Conservation (phyloP, 2,888 invertebrate genomes). For the Polietes domitor region DNA sequence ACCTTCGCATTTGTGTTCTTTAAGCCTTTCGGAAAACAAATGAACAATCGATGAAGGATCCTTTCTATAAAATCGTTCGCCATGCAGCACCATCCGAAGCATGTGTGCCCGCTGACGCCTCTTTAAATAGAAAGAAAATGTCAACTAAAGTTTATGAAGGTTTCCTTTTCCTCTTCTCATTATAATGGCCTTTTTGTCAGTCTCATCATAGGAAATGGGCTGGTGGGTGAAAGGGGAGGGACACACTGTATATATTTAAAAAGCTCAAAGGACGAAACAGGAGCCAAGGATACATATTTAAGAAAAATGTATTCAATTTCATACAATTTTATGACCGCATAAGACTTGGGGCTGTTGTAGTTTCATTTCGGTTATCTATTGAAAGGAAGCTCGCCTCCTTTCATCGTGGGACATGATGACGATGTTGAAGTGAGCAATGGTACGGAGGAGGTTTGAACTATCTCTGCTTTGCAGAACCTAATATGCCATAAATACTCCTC, state of each 20-base stretch:
- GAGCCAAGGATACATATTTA: background rate
- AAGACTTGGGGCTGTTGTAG: background rate
- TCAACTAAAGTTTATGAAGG: conserved; percentile 30
- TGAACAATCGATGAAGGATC: background rate
- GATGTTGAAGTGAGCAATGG: background rate
- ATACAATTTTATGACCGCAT: background rate
- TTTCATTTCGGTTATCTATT: background rate
- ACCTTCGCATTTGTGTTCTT: too few species aligned
- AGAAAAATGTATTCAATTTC: conserved; percentile 12
- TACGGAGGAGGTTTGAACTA: background rate
- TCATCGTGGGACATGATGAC: background rate
- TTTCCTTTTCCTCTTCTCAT: background rate
- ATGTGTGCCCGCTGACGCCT: background rate
- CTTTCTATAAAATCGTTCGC: background rate
- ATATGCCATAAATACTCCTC: background rate
- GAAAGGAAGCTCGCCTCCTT: background rate
- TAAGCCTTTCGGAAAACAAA: background rate
- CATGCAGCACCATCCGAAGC: background rate
- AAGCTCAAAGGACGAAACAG: too few species aligned
- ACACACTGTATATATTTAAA: background rate
- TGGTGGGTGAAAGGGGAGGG: too few species aligned
- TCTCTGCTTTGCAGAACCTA: background rate
- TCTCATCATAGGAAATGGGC: background rate
- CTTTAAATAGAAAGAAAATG: conserved; percentile 30
- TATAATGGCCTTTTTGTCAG: conserved; percentile 7